Evolutionary conservation across 1,140 invertebrate genomes (phyloP).

Genomic region (Ectropis grisescens): DNA sequence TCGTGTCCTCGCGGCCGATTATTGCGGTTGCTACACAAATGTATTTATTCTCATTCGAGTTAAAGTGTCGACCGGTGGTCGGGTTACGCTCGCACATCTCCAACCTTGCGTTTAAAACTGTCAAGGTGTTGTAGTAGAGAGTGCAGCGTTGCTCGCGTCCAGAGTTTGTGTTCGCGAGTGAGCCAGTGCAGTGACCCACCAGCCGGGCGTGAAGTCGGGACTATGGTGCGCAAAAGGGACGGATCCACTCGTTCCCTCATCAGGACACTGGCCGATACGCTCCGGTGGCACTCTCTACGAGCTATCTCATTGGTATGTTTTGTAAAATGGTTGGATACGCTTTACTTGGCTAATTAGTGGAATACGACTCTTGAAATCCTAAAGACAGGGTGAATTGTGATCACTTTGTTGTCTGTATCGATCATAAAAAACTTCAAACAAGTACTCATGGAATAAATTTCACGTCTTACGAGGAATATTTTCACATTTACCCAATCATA

Average conservation of each 20-base stretch:
- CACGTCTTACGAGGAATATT: too few species aligned
- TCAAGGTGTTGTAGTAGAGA: slow-evolving; percentile 17
- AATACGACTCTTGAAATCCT: too few species aligned
- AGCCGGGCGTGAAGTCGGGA: slow-evolving; percentile 51
- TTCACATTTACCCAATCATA: too few species aligned
- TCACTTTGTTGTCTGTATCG: too few species aligned
- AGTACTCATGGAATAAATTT: too few species aligned
- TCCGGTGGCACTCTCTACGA: slow-evolving; percentile 45
- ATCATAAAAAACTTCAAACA: too few species aligned
- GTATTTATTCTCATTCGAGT: slow-evolving; percentile 13
- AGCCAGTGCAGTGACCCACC: slow-evolving; percentile 51
- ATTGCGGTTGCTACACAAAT: slow-evolving; percentile 51
- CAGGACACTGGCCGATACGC: slow-evolving; percentile 49
- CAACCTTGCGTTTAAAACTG: slow-evolving; percentile 26
- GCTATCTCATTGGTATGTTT: slow-evolving; percentile 46
- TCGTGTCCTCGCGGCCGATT: slow-evolving; percentile 54
- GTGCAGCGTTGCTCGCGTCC: slow-evolving; percentile 15
- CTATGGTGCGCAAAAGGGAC: slow-evolving; percentile 58
- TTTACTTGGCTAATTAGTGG: too few species aligned
- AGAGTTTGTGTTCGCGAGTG: slow-evolving; percentile 16
- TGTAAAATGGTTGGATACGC: too few species aligned
- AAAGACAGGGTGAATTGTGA: too few species aligned
- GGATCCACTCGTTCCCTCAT: slow-evolving; percentile 43
- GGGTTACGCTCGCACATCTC: slow-evolving; percentile 7
- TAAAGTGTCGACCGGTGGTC: slow-evolving; percentile 12